Evolutionary conservation across 2,888 invertebrate species (phyloP), one percentile per base, ranked within the genome.

Genomic region (Aphidoletes aphidimyza): DNA sequence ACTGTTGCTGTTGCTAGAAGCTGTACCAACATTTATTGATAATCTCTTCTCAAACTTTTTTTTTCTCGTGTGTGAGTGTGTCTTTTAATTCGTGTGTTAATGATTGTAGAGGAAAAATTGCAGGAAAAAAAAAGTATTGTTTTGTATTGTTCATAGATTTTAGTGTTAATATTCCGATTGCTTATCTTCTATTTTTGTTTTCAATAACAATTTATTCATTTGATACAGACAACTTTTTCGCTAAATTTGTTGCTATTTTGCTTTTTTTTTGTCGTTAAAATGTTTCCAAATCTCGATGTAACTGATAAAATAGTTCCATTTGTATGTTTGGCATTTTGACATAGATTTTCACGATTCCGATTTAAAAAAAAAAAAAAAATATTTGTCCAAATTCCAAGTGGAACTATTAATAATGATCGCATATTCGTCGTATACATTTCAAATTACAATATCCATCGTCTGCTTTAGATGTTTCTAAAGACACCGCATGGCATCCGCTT

Each of bases 131-230:
- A 2, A 5, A 2, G 54, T 5, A n/a, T n/a, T n/a, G n/a, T n/a
- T n/a, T n/a, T 30, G 69, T 11, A 69, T 69, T 69, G 69, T 69
- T 30, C 69, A 69, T 54, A 54, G 6, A 22, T 54, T 8, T 54
- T 69, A 30, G 69, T 69, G 26, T 69, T 30, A 30, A 14, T 34
- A 30, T 69, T 3, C 14, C 69, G 69, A 69, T 69, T 22, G 37
- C 39, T 83, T 83, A 39, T 83, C 39, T 83, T 37, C n/a, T n/a
- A n/a, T 83, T 22, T 83, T 37, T n/a, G 22, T n/a, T 83, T n/a
- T n/a, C n/a, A n/a, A n/a, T n/a, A n/a, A 11, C 39, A 39, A 83
- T 37, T 39, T 83, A 83, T 83, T 39, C 39, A 37, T 83, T 37
- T 30, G 14, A 78, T 36, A 3, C 17, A 34, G 3, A 22, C 8